These are phyloP conservation scores for Danio kyathit DNA, from an alignment of 2,797 vertebrate genomes.

Conservation along the genomic window DNA sequence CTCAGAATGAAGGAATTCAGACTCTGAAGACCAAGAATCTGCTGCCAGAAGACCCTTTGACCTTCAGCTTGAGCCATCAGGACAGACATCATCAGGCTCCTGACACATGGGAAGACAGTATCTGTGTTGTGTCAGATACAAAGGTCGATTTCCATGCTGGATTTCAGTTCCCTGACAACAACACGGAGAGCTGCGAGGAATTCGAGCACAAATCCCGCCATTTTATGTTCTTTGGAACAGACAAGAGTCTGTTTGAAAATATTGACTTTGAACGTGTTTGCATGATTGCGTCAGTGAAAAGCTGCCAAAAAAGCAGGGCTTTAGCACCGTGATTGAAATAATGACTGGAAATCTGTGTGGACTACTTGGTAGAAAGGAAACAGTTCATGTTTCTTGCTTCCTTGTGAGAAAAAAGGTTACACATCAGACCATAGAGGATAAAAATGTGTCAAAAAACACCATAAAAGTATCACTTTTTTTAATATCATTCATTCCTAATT, in stretches of 20 bases:
- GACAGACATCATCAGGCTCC: conserved; percentile 76
- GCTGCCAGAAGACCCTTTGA: conserved; percentile 50
- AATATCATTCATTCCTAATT: no score
- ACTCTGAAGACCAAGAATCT: conserved; percentile 9
- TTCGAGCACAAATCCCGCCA: conserved; percentile 63
- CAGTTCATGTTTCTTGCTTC: background rate
- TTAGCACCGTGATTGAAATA: background rate
- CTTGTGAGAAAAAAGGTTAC: no score
- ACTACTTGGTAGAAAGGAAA: background rate
- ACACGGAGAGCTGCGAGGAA: conserved; percentile 58
- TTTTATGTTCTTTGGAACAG: conserved; percentile 57
- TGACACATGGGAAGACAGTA: conserved; percentile 74
- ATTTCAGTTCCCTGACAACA: conserved; percentile 69
- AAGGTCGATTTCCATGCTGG: conserved; percentile 73
- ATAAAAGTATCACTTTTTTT: no score
- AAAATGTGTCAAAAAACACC: no score
- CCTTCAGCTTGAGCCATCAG: conserved; percentile 64
- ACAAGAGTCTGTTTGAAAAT: conserved; percentile 51
- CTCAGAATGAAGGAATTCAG: conserved; percentile 30
- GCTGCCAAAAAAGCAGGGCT: conserved; percentile 18
- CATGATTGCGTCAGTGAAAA: conserved; percentile 29
- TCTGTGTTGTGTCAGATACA: conserved; percentile 76
- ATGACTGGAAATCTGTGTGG: background rate
- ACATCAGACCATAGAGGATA: no score
- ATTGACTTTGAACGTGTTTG: conserved; percentile 39